Base-by-base conservation (phyloP, 2,888 invertebrate species). In the Ryuthela nishihirai region DNA sequence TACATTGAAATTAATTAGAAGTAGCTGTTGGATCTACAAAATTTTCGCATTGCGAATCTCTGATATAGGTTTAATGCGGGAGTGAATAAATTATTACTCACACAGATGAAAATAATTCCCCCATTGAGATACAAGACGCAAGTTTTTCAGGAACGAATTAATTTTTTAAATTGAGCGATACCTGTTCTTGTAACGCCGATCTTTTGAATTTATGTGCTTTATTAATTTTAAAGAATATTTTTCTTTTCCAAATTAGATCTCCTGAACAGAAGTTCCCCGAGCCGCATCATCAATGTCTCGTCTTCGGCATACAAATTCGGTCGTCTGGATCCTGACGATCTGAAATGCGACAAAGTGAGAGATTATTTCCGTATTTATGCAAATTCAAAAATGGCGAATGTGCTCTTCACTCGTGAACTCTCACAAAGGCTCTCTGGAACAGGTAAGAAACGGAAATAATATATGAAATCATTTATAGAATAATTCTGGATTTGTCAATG, bases 361-460 rank as follows among this genome's bases (percentile, higher is more conserved):
- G 24, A 4, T 15, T 6, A 18, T 5, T 10, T 38, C 2, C 4
- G 15, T 4, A 65, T 67, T 4, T 75, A 75, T 63, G 65, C 59
- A 32, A 67, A 68, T 44, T 68, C 69, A 18, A 75, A 75, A 61
- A 64, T 74, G 23, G 71, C 71, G 15, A 70, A 70, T 52, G 59
- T 74, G 20, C 52, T 73, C 21, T 73, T 74, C 52, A 72, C 73
- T 0, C 67, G 67, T 38, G 73, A 74, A 53, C 63, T 75, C 20
- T 49, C 68, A 68, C 10, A 63, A 54, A 46, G 69, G 44, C 59
- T 73, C 4, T 58, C 67, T 32, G 71, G 68, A 17, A 43, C 45
- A 24, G 84, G 56, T 56, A 50, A 23, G 17, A 15, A 36, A 29
- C n/a, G n/a, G n/a, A n/a, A n/a, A n/a, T n/a, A n/a, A n/a, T n/a